phyloP scores from a whole-genome alignment of 2,888 invertebrate genomes.

The Eilema depressum region DNA sequence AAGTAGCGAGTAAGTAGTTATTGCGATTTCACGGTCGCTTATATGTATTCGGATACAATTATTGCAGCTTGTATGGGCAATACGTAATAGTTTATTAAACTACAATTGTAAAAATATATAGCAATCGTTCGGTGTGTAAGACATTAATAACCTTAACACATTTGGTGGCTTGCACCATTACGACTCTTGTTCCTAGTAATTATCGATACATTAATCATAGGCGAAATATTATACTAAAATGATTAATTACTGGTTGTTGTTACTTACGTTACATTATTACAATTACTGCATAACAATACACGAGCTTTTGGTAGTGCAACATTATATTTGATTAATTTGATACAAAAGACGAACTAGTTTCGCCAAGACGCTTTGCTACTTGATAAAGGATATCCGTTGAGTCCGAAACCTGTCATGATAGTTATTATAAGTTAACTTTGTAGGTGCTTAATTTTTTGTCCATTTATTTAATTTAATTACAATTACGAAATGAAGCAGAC shows the following conservation, averaged over 20 bases:
- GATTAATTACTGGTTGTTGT: slow-evolving; percentile 70
- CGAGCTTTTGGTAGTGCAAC: slow-evolving; percentile 45
- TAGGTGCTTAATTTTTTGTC: background rate
- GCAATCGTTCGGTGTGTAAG: slow-evolving; percentile 50
- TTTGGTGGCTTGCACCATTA: slow-evolving; percentile 60
- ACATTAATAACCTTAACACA: slow-evolving; percentile 60
- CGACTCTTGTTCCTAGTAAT: slow-evolving; percentile 65
- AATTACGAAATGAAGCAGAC: background rate
- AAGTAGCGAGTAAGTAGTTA: slow-evolving; percentile 34
- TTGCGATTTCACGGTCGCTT: slow-evolving; percentile 46
- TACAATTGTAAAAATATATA: slow-evolving; percentile 50
- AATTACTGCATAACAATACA: slow-evolving; percentile 54
- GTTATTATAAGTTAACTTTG: background rate
- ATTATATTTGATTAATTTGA: slow-evolving; percentile 2
- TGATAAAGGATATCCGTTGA: background rate
- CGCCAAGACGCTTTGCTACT: background rate
- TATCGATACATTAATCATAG: slow-evolving; percentile 71
- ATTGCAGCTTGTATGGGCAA: slow-evolving; percentile 46
- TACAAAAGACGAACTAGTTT: background rate
- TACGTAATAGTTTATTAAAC: slow-evolving; percentile 45
- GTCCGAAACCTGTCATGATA: background rate
- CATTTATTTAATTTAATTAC: no score
- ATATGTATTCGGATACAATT: slow-evolving; percentile 46
- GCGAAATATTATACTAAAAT: slow-evolving; percentile 69
- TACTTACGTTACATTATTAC: slow-evolving; percentile 56